Percentiles rank a stretch among this genome's conserved stretches.
phyloP scores from a whole-genome alignment of 2,888 invertebrate genomes.

The Thereva nobilitata region DNA sequence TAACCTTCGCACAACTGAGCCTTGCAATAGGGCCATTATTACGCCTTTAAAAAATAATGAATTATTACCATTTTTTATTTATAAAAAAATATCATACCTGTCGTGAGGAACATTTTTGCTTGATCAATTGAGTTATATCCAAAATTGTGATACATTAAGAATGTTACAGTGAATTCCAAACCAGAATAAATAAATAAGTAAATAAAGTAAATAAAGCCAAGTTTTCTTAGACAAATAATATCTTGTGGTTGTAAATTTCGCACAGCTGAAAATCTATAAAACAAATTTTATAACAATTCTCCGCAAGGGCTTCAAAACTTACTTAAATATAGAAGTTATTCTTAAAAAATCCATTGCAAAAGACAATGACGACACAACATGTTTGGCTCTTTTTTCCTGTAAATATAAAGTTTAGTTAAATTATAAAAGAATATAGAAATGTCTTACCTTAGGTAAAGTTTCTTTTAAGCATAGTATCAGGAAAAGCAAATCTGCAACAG shows the following conservation, averaged over 20 bases:
- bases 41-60: conserved; percentile 59
- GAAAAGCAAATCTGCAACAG: conserved; percentile 76
- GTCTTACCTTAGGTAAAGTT: conserved; percentile 72
- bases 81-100: conserved; percentile 64
- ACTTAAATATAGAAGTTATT: conserved; percentile 64
- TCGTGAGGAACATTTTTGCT: conserved; percentile 95
- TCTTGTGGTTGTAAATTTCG: conserved; percentile 67
- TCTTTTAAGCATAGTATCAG: conserved; percentile 77
- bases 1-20: conserved; percentile 82
- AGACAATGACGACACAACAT: conserved; percentile 67
- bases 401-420: not conserved
- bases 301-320: conserved; percentile 45
- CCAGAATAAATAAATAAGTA: conserved; percentile 96
- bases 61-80: conserved; percentile 12
- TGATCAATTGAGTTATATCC: conserved; percentile 93
- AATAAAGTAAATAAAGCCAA: conserved; percentile 82
- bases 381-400: conserved; percentile 66
- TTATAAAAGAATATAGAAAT: conserved; percentile 14
- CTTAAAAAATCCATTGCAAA: conserved; percentile 69
- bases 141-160: conserved; percentile 91
- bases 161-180: conserved; percentile 95
- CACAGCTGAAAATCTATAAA: conserved; percentile 72
- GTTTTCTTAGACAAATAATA: conserved; percentile 65
- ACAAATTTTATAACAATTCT: conserved; percentile 49
- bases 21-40: conserved; percentile 90